Evolutionary conservation across 2,888 invertebrate genomes (phyloP).

Genomic region (Heliconius charithonia): DNA sequence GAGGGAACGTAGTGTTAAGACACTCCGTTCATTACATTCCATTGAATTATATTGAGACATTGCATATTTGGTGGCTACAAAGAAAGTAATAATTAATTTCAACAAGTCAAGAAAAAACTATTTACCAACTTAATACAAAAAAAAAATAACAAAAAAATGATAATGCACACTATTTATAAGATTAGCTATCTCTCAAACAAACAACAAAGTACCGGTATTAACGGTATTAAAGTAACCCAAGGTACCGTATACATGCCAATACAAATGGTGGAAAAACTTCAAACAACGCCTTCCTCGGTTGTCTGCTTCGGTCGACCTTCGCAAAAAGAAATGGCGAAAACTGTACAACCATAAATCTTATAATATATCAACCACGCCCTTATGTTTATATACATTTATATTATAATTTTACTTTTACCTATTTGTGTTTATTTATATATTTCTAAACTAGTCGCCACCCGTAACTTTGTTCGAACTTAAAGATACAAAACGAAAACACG

Average conservation of each 20-base stretch:
- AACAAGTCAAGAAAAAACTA: too few relatives aligned
- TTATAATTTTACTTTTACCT: too few relatives aligned
- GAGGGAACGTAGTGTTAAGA: too few relatives aligned
- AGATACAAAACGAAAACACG: not conserved
- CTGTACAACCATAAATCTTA: constrained; percentile 36
- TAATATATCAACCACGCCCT: constrained; percentile 30
- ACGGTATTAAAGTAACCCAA: constrained; percentile 19
- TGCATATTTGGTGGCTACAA: too few relatives aligned
- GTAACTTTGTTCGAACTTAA: not conserved
- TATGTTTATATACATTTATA: not conserved
- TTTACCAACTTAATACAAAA: too few relatives aligned
- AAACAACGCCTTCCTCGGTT: constrained; percentile 35
- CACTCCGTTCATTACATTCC: too few relatives aligned
- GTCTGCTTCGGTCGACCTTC: constrained; percentile 37
- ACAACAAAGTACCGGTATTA: constrained; percentile 34
- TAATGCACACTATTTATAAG: not conserved
- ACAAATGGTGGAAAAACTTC: constrained; percentile 45
- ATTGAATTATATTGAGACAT: too few relatives aligned
- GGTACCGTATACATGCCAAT: constrained; percentile 38
- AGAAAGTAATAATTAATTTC: too few relatives aligned
- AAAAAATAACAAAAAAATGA: not conserved
- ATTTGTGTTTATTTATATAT: not conserved
- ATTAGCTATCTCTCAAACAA: constrained; percentile 1
- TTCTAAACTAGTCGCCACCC: not conserved
- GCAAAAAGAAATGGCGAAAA: constrained; percentile 40